Percentiles rank a stretch among this genome's conserved stretches.
Evolutionary conservation across 2,888 invertebrate genomes (phyloP).

Genomic region (Brachylomia viminalis): DNA sequence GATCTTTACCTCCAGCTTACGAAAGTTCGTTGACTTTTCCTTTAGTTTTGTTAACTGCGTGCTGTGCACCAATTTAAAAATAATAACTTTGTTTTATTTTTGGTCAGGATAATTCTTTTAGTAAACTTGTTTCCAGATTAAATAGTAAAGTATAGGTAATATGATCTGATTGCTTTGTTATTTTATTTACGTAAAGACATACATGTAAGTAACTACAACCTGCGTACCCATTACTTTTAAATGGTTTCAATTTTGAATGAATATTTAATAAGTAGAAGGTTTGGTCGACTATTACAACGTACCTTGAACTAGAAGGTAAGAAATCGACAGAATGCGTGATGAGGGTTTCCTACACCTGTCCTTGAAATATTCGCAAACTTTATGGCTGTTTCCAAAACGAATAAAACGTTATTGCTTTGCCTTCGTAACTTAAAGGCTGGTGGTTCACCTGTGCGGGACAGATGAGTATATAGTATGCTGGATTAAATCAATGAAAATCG

Average conservation of each 20-base stretch:
- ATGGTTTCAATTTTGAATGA: conserved; percentile 13
- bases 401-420: conserved; percentile 50
- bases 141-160: not conserved
- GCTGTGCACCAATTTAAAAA: conserved; percentile 29
- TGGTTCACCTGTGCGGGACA: conserved; percentile 17
- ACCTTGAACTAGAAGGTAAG: conserved; percentile 26
- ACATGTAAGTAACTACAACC: not conserved
- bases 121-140: not conserved
- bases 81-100: conserved; percentile 18
- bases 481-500: not conserved
- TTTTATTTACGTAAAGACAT: not conserved
- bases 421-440: conserved; percentile 25
- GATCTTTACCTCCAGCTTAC: conserved; percentile 18
- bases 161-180: not conserved
- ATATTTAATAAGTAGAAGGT: not conserved
- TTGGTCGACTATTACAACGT: not conserved
- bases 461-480: not conserved
- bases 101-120: conserved; percentile 3
- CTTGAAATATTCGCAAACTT: conserved; percentile 59
- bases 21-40: conserved; percentile 48
- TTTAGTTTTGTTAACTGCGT: conserved; percentile 22
- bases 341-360: conserved; percentile 51
- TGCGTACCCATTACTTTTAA: not conserved
- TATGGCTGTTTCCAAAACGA: conserved; percentile 51
- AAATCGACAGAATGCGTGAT: conserved; percentile 60